Conservation (phyloP, 2,113 vertebrate genomes). For the Amphiprion percula region DNA sequence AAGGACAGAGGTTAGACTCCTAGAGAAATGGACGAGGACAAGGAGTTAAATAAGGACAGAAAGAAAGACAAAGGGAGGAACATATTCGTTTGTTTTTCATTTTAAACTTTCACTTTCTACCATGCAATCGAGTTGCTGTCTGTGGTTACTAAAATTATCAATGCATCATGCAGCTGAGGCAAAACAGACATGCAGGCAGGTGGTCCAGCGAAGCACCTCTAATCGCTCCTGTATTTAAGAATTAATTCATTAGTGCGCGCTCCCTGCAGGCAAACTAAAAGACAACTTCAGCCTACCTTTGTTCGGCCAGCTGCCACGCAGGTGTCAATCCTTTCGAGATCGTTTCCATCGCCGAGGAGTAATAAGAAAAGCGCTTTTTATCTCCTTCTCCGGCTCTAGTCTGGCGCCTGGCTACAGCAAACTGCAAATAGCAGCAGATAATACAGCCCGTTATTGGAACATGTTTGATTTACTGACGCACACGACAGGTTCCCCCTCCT, state of each 20-base stretch:
- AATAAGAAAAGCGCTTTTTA: slow-evolving; percentile 27
- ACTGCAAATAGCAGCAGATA: slow-evolving; percentile 81
- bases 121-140: slow-evolving; percentile 26
- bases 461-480: slow-evolving; percentile 80
- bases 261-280: neutral
- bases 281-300: slow-evolving; percentile 63
- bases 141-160: slow-evolving; percentile 39
- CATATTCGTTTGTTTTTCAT: neutral
- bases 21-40: neutral
- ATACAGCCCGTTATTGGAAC: slow-evolving; percentile 71
- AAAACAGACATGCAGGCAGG: neutral
- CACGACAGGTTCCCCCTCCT: slow-evolving; percentile 19
- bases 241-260: neutral
- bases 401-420: slow-evolving; percentile 71
- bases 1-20: slow-evolving; percentile 31
- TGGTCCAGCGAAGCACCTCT: neutral
- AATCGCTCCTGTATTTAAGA: neutral
- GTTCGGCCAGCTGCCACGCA: slow-evolving; percentile 29
- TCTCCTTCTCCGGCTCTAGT: slow-evolving; percentile 52
- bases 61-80: too few species aligned
- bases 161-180: neutral
- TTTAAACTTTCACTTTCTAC: neutral
- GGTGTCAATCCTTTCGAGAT: slow-evolving; percentile 30
- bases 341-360: slow-evolving; percentile 47
- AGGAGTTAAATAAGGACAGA: neutral